Evolutionary conservation across 2,113 vertebrate genomes (phyloP), one percentile per base, ranked within the genome.

Genomic region (Alaudala cheleensis): DNA sequence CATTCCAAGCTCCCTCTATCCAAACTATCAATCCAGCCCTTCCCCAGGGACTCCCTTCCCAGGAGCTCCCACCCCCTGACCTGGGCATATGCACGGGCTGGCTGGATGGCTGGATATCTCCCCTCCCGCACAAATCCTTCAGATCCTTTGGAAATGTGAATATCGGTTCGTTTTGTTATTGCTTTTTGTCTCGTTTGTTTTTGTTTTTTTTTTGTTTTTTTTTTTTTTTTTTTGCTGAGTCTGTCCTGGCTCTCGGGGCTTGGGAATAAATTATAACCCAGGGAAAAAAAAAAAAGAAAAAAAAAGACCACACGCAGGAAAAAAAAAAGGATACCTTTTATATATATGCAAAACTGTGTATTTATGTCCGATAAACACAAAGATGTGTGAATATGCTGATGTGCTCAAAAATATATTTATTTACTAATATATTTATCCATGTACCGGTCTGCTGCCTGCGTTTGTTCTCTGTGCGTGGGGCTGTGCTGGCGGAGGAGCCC

Each of bases 401-500:
- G 97, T 98, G 98, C 99, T 98, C 98, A 97, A 83, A 97, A 99
- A 99, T 99, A 98, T 99, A 99, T 99, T 99, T 99, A 99, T 99
- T 99, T 99, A 98, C 99, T 99, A 99, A 99, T 99, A 99, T 99
- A 99, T 99, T 99, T 99, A 99, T 99, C 99, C 99, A 98, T 94
- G 82, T 96, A 97, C 96, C 94, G 64, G 97, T 98, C 97, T 98
- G 97, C 94, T 98, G 97, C 94, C 96, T 98, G 97, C 95, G 97
- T 98, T 98, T 98, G 96, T 98, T 98, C 61, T 12, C 17, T 54
- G 49, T 73, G 97, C 96, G 92, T 45, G 92, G 95, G 96, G 96
- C 97, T 40, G 45, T 0, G 83, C 53, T 39, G 51, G 44, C 20
- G 24, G 42, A 37, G 49, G 28, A 47, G n/a, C 23, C 28, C 16